Conservation (phyloP, 2,888 invertebrate species). For the Drosophila mimica region DNA sequence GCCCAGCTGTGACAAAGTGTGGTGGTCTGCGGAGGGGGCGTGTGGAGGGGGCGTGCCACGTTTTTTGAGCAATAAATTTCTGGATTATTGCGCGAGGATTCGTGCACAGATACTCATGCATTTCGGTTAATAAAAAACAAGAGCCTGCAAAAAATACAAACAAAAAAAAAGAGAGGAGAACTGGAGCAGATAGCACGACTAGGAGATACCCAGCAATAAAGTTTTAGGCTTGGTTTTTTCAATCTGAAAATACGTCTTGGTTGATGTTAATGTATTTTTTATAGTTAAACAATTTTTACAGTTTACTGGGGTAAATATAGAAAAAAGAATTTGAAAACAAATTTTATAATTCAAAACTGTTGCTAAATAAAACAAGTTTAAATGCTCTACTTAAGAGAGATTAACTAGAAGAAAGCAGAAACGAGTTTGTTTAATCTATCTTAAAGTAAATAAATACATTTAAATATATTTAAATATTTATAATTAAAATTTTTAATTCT, state of each 20-base stretch:
- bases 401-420: background rate
- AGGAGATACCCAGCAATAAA: background rate
- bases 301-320: background rate
- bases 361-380: too few species aligned
- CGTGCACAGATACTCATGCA: conserved; percentile 74
- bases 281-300: background rate
- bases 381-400: background rate
- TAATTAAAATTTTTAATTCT: rapidly evolving
- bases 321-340: too few species aligned
- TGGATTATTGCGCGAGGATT: conserved; percentile 68
- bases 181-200: conserved; percentile 9
- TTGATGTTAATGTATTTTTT: background rate
- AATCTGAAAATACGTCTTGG: background rate
- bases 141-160: conserved; percentile 2
- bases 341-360: too few species aligned
- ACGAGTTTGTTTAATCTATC: background rate
- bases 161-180: conserved; percentile 14
- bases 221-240: background rate
- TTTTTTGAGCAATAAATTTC: conserved; percentile 71
- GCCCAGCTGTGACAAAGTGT: conserved; percentile 8
- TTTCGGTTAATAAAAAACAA: conserved; percentile 71
- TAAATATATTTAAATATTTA: background rate
- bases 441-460: background rate
- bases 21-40: background rate
- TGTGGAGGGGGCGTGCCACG: conserved; percentile 59